Base-by-base conservation (phyloP, 2,888 invertebrate genomes). In the Ecliptopera silaceata region DNA sequence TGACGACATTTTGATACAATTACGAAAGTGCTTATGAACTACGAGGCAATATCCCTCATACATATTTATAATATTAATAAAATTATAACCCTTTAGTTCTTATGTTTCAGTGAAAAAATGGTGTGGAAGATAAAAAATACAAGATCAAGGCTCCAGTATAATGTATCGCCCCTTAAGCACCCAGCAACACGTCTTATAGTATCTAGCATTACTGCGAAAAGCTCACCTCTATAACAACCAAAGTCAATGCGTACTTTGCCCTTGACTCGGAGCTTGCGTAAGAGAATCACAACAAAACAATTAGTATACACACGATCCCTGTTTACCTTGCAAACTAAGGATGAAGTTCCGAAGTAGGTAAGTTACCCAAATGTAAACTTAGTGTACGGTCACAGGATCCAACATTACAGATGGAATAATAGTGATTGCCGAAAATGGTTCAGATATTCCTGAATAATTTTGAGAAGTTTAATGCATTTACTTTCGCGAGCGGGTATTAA, bases 291-390 rank as follows among this genome's bases (percentile, higher is more conserved):
- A 48, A 49, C 55, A 56, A 56, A 42, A 48, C 47, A 42, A 48
- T 55, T 48, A 45, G 44, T 32, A 44, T 49, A 45, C 44, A 45
- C 44, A 49, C 39, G 39, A 32, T 36, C 39, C 49, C 31, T 58
- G 49, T 46, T 58, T 58, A 58, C 53, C 49, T 54, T 59, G 20
- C 41, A 45, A 57, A 47, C 52, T 53, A 38, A 15, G 45, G 52
- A 12, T 36, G 32, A 53, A 58, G 31, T 53, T 53, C n/a, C 18
- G 12, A 47, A 46, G 52, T 44, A 51, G 43, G 56, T 48, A 47
- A 57, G 47, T 57, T 52, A n/a, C n/a, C n/a, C n/a, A n/a, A 45
- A 58, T 53, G 48, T 57, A 48, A 57, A 44, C 48, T 45, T 18
- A 38, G 20, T 47, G 52, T 32, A 45, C 39, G 48, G 57, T 52